Evolutionary conservation across 2,888 invertebrate genomes (phyloP), one percentile per base, ranked within the genome.

Genomic region (Aspidiotus rigidus): DNA sequence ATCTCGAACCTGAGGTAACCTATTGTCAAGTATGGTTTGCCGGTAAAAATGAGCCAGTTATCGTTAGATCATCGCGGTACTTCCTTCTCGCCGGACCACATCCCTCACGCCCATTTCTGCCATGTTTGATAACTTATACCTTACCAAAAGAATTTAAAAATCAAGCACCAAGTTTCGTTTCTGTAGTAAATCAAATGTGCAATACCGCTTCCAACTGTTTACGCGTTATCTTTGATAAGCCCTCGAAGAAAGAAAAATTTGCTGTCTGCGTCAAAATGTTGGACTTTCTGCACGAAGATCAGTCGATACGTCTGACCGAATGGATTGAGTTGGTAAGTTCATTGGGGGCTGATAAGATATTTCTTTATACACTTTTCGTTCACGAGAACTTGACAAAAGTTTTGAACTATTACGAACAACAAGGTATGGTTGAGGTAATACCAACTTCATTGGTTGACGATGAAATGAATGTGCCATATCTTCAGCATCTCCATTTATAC

Each of bases 181-280:
- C 92, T 0, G 80, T 94, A 74, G 93, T 93, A 64, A 90, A 90
- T 78, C 85, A 84, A 74, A 85, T 86, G 49, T 93, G 93, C 79
- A 90, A 93, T 77, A 88, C 86, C 73, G 87, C 92, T 17, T 88
- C 87, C 53, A 93, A 90, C 76, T 90, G 90, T 77, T 79, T 94
- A 71, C 81, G 88, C 70, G 90, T 93, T 2, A 88, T 90, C 74
- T 87, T 89, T 79, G 86, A 90, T 77, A 84, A 84, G 71, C 91
- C 91, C 0, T 81, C 80, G 5, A 79, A 80, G 70, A 81, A 80
- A 2, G 79, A 80, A 69, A 87, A 86, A 75, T 93, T 94, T 77
- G 93, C 93, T 1, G 93, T 94, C 3, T 94, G 94, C 78, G 93
- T 94, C 28, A 94, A 94, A 78, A 95, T 95, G 0, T 81, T 96